These are phyloP conservation scores for Lepidothrix coronata DNA, from an alignment of 2,113 vertebrate genomes.

Conservation along the genomic window DNA sequence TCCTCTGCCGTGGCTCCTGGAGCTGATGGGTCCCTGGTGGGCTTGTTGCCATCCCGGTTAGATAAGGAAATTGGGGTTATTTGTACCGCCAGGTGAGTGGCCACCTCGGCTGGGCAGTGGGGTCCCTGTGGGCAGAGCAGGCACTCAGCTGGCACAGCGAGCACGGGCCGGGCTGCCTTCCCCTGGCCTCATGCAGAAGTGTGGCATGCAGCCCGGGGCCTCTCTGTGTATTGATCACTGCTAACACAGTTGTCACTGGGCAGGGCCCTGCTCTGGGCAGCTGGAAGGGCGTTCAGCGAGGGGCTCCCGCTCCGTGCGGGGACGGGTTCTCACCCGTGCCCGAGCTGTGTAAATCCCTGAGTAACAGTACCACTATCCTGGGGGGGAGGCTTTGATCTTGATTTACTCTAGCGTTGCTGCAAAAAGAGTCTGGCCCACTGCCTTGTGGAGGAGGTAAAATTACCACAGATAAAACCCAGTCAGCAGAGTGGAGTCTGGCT, in stretches of 20 bases:
- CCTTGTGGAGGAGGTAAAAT: conserved; percentile 40
- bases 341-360: background rate
- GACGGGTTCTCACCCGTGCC: background rate
- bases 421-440: conserved; percentile 31
- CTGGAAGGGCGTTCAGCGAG: background rate
- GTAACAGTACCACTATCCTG: conserved; percentile 22
- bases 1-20: background rate
- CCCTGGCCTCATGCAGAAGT: background rate
- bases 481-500: conserved; percentile 30
- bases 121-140: background rate
- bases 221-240: background rate
- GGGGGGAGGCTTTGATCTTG: conserved; percentile 22
- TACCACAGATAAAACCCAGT: conserved; percentile 25
- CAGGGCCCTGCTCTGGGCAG: background rate
- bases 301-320: background rate
- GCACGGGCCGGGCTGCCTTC: background rate
- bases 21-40: fast-evolving
- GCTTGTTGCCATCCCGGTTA: background rate
- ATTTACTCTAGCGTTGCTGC: conserved; percentile 4
- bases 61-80: background rate
- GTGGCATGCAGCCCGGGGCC: conserved; percentile 2
- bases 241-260: conserved; percentile 14
- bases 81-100: background rate
- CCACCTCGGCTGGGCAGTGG: fast-evolving
- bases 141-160: background rate